Evolutionary conservation across 2,888 invertebrate species (phyloP).

Genomic region (Torymus texanus): DNA sequence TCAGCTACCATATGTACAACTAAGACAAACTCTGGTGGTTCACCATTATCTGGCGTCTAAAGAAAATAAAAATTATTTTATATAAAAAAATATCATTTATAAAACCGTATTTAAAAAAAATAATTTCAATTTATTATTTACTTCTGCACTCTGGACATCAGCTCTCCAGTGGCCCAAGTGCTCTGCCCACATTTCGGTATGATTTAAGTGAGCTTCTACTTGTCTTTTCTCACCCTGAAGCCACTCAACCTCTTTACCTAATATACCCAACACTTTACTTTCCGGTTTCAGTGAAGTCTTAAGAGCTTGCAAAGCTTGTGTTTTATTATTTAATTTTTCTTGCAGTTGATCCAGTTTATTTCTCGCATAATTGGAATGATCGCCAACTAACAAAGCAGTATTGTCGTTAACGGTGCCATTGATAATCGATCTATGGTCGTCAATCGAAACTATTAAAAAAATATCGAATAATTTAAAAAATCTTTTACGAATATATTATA

Average conservation of each 20-base stretch:
- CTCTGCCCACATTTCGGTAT: slow-evolving; percentile 93
- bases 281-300: slow-evolving; percentile 89
- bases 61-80: slow-evolving; percentile 54
- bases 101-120: no score
- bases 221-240: slow-evolving; percentile 87
- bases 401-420: slow-evolving; percentile 68
- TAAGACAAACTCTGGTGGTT: slow-evolving; percentile 84
- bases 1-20: slow-evolving; percentile 86
- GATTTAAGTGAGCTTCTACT: slow-evolving; percentile 87
- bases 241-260: slow-evolving; percentile 90
- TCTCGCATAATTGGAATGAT: slow-evolving; percentile 88
- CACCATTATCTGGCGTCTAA: slow-evolving; percentile 80
- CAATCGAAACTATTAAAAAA: slow-evolving; percentile 63
- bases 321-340: slow-evolving; percentile 90
- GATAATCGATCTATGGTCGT: slow-evolving; percentile 65
- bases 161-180: slow-evolving; percentile 93
- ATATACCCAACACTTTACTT: slow-evolving; percentile 85
- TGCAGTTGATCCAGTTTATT: slow-evolving; percentile 89
- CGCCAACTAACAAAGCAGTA: slow-evolving; percentile 81
- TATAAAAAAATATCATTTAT: slow-evolving; percentile 35
- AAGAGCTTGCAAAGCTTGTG: slow-evolving; percentile 87
- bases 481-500: background rate
- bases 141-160: slow-evolving; percentile 88
- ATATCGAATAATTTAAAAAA: background rate
- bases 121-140: slow-evolving; percentile 68